Conservation (phyloP, 2,888 invertebrate genomes). For the Cabera pusaria region DNA sequence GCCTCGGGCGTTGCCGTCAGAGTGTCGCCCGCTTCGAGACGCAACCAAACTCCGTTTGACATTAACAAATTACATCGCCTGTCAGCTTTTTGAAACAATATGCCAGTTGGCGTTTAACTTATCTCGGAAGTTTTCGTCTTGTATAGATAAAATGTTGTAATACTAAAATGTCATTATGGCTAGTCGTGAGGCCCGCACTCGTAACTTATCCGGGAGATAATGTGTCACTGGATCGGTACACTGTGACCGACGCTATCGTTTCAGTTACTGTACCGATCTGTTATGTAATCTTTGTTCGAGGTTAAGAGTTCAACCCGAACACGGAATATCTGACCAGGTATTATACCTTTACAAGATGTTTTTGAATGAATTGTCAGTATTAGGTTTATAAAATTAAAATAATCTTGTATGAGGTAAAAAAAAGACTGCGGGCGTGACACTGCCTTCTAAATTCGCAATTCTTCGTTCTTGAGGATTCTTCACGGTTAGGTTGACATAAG, state of each 20-base stretch:
- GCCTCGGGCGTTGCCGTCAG: slow-evolving; percentile 42
- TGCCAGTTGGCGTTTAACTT: slow-evolving; percentile 80
- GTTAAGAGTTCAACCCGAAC: slow-evolving; percentile 74
- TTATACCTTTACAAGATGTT: no score
- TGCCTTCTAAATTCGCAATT: no score
- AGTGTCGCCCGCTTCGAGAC: slow-evolving; percentile 40
- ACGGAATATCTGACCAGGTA: slow-evolving; percentile 46
- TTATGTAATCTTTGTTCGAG: slow-evolving; percentile 73
- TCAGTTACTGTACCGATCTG: slow-evolving; percentile 73
- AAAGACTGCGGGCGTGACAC: no score
- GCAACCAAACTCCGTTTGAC: slow-evolving; percentile 56
- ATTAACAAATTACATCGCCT: slow-evolving; percentile 79
- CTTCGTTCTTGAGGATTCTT: no score
- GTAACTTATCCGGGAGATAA: slow-evolving; percentile 70
- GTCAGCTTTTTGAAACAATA: slow-evolving; percentile 81
- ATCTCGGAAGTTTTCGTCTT: slow-evolving; percentile 78
- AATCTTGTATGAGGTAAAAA: no score
- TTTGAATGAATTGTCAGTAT: no score
- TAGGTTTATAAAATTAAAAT: no score
- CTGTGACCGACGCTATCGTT: slow-evolving; percentile 55
- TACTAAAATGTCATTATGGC: slow-evolving; percentile 82
- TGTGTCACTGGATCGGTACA: slow-evolving; percentile 61
- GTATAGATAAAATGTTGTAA: slow-evolving; percentile 80
- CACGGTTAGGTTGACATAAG: no score
- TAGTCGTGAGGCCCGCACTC: slow-evolving; percentile 60